Conservation (phyloP, 2,888 invertebrate species). For the Panorpa germanica region DNA sequence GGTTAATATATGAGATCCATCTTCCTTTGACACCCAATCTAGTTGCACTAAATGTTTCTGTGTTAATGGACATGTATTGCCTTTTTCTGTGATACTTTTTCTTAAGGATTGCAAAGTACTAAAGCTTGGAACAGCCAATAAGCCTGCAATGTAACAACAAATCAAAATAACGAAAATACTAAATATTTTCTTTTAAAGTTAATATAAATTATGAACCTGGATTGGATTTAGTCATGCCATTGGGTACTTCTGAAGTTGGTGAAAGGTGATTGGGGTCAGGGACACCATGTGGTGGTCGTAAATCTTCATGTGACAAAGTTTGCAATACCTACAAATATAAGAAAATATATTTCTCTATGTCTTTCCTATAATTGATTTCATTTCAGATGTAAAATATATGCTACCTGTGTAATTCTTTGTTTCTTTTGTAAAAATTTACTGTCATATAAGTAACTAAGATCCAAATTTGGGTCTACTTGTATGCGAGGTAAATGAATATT, state of each 20-base stretch:
- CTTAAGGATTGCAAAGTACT: conserved; percentile 74
- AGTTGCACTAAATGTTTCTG: conserved; percentile 88
- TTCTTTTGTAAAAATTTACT: conserved; percentile 64
- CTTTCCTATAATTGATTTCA: conserved; percentile 1
- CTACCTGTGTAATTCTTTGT: conserved; percentile 57
- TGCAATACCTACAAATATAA: conserved; percentile 38
- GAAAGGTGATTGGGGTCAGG: too few relatives aligned
- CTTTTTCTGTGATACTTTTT: conserved; percentile 78
- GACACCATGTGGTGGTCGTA: conserved; percentile 25
- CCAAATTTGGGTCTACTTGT: conserved; percentile 63
- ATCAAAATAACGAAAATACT: too few relatives aligned
- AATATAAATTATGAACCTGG: too few relatives aligned
- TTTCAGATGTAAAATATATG: background rate
- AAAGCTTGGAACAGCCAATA: conserved; percentile 78
- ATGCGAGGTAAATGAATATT: conserved; percentile 78
- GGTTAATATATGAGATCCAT: conserved; percentile 93
- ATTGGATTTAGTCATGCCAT: too few relatives aligned
- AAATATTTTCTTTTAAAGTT: too few relatives aligned
- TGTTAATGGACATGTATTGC: conserved; percentile 76
- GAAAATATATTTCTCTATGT: conserved; percentile 1
- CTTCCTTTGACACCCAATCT: conserved; percentile 99
- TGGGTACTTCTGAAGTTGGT: too few relatives aligned
- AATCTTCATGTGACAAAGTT: conserved; percentile 62
- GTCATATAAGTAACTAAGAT: conserved; percentile 66
- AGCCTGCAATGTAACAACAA: too few relatives aligned